Conservation (phyloP, 2,797 vertebrate genomes). For the Neoniphon sammara region DNA sequence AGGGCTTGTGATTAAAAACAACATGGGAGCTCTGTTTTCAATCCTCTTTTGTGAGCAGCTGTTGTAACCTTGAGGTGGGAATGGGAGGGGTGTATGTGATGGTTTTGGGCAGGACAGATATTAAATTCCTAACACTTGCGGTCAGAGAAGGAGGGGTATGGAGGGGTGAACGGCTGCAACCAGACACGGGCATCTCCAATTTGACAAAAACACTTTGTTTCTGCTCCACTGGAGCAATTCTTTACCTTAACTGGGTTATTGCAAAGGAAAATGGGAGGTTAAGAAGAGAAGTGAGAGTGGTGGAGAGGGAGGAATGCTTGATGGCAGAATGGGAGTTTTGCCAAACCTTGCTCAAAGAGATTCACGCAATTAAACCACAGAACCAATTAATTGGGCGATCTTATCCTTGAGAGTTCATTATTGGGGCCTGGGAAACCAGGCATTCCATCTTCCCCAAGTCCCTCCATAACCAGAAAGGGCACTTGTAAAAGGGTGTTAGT, state of each 20-base stretch:
- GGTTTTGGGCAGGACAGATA: slow-evolving; percentile 62
- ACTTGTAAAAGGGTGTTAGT: slow-evolving; percentile 43
- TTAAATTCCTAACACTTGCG: slow-evolving; percentile 72
- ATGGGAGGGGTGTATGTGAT: slow-evolving; percentile 33
- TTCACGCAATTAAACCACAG: slow-evolving; percentile 72
- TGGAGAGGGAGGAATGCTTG: slow-evolving; percentile 14
- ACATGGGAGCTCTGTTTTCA: slow-evolving; percentile 65
- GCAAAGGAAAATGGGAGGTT: slow-evolving; percentile 62
- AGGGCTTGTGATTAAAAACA: slow-evolving; percentile 57
- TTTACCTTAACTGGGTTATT: slow-evolving; percentile 63
- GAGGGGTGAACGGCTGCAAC: slow-evolving; percentile 50
- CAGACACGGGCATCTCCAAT: slow-evolving; percentile 60
- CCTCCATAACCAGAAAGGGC: slow-evolving; percentile 57
- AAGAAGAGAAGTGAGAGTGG: slow-evolving; percentile 51
- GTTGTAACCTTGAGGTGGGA: slow-evolving; percentile 63
- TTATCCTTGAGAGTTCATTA: slow-evolving; percentile 76
- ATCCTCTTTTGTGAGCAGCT: slow-evolving; percentile 62
- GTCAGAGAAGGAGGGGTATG: slow-evolving; percentile 38
- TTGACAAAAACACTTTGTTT: slow-evolving; percentile 66
- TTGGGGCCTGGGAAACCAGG: slow-evolving; percentile 74
- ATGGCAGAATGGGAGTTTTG: slow-evolving; percentile 58
- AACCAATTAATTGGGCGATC: slow-evolving; percentile 74
- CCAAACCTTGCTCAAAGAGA: slow-evolving; percentile 71
- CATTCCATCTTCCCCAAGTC: slow-evolving; percentile 56
- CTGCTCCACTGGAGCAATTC: slow-evolving; percentile 70